A percentile compares a stretch with the other conserved stretches of the same genome.
Evolutionary conservation across 1,140 invertebrate genomes (phyloP).

Genomic region (Cardiocondyla obscurior): DNA sequence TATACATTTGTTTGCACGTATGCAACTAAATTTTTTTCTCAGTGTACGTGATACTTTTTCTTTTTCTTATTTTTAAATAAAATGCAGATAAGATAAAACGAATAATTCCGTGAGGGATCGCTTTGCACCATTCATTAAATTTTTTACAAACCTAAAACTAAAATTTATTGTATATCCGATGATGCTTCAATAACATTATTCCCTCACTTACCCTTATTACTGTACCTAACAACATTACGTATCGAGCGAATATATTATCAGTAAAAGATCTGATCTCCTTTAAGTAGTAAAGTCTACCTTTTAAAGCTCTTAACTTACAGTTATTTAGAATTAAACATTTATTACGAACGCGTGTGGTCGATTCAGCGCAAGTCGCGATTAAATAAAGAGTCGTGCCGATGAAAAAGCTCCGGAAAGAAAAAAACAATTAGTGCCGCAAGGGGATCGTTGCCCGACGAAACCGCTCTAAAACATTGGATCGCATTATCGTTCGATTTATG

Average conservation of each 20-base stretch:
- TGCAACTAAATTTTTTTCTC: too few species aligned
- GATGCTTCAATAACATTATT: constrained; percentile 30
- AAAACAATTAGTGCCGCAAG: constrained; percentile 60
- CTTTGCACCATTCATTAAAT: constrained; percentile 30
- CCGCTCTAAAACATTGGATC: constrained; percentile 49
- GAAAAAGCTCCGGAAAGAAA: constrained; percentile 42
- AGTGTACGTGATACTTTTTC: too few species aligned
- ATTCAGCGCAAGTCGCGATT: constrained; percentile 14
- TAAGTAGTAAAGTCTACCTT: neutral
- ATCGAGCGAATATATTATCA: neutral
- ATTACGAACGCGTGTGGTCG: constrained; percentile 14
- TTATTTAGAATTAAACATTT: constrained; percentile 44
- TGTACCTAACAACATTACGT: neutral
- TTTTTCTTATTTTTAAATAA: too few species aligned
- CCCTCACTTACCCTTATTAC: constrained; percentile 31
- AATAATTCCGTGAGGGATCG: constrained; percentile 13
- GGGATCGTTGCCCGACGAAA: constrained; percentile 71
- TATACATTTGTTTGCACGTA: too few species aligned
- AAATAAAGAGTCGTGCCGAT: constrained; percentile 34
- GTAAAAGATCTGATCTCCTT: constrained; percentile 28
- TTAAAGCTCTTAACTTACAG: constrained; percentile 49
- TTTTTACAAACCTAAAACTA: constrained; percentile 1
- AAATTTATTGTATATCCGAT: constrained; percentile 20
- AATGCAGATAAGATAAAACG: constrained; percentile 26
- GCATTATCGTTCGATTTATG: constrained; percentile 6